Conservation (phyloP, 1,140 invertebrate genomes). For the Octopus sinensis region DNA sequence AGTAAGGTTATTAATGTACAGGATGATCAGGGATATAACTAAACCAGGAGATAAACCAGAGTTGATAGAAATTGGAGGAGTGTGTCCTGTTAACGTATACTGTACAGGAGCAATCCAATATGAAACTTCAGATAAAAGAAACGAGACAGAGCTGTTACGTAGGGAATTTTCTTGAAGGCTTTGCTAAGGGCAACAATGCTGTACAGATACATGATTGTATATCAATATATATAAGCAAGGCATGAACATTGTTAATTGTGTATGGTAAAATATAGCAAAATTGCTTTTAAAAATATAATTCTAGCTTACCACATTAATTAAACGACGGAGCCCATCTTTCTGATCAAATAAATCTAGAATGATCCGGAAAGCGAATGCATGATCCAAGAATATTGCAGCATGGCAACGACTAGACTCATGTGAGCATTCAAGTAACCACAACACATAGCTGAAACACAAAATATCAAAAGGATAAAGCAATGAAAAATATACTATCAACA, state of each 20-base stretch:
- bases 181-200: no score
- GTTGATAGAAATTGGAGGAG: no score
- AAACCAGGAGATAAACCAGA: no score
- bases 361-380: conserved; percentile 86
- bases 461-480: not conserved
- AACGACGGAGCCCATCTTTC: conserved; percentile 84
- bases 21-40: no score
- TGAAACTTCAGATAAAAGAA: no score
- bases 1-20: no score
- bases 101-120: no score
- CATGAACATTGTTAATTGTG: not conserved
- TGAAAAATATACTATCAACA: no score
- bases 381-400: conserved; percentile 94
- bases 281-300: not conserved
- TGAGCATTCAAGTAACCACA: conserved; percentile 92
- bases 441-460: conserved; percentile 68
- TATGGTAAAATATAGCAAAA: not conserved
- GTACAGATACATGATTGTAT: not conserved
- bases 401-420: conserved; percentile 93
- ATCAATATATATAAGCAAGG: conserved; percentile 13
- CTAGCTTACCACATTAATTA: conserved; percentile 80
- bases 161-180: no score
- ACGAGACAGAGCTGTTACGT: no score
- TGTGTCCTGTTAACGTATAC: no score
- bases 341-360: conserved; percentile 90